phyloP scores from a whole-genome alignment of 1,140 invertebrate genomes.

The Leptestheria dahalacensis region DNA sequence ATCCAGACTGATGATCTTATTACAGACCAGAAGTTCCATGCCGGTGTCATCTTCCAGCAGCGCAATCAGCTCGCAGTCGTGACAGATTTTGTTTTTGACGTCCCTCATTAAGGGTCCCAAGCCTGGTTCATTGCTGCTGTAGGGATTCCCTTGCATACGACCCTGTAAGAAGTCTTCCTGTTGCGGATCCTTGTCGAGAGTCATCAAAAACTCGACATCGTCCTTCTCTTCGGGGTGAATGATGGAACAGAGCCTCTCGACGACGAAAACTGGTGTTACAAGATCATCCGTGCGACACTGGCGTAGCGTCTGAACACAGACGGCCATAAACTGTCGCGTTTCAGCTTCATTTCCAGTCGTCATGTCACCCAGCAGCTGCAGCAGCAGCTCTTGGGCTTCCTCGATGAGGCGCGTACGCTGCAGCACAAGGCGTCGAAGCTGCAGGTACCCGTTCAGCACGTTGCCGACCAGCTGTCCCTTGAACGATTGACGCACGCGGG shows the following conservation, averaged over 20 bases:
- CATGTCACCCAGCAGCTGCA: slow-evolving; percentile 91
- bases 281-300: slow-evolving; percentile 85
- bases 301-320: slow-evolving; percentile 89
- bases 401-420: slow-evolving; percentile 89
- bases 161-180: slow-evolving; percentile 95
- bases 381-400: slow-evolving; percentile 87
- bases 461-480: slow-evolving; percentile 76
- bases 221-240: slow-evolving; percentile 97
- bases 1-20: slow-evolving; percentile 95
- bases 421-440: slow-evolving; percentile 73
- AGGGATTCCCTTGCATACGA: slow-evolving; percentile 94
- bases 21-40: slow-evolving; percentile 96
- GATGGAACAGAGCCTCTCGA: slow-evolving; percentile 90
- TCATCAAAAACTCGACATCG: slow-evolving; percentile 88
- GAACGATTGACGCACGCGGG: slow-evolving; percentile 68
- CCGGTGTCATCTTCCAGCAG: slow-evolving; percentile 94
- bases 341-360: slow-evolving; percentile 90
- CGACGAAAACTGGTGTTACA: slow-evolving; percentile 85
- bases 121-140: slow-evolving; percentile 81
- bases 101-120: slow-evolving; percentile 94
- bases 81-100: slow-evolving; percentile 96
- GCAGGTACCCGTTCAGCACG: slow-evolving; percentile 84
- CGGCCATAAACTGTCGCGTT: slow-evolving; percentile 91
- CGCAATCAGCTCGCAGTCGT: slow-evolving; percentile 92
- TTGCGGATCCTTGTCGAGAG: slow-evolving; percentile 92